These are phyloP conservation scores for Leistus spinibarbis DNA, from an alignment of 2,888 invertebrate species.

Conservation along the genomic window DNA sequence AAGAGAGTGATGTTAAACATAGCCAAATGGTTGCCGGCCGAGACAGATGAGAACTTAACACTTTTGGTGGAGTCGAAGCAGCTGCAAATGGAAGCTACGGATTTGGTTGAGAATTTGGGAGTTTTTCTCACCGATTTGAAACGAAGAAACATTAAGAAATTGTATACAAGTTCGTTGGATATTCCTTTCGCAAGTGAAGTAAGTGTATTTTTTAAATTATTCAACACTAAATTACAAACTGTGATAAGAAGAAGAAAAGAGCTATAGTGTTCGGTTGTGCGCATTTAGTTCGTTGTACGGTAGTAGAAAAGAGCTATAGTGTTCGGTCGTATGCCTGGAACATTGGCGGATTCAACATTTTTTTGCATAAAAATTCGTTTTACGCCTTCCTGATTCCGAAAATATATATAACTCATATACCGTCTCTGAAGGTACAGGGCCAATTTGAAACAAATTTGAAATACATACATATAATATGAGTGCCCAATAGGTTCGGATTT, in stretches of 20 bases:
- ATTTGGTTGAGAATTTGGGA: slow-evolving; percentile 51
- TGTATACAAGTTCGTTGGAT: slow-evolving; percentile 44
- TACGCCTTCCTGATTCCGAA: no score
- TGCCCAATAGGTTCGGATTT: no score
- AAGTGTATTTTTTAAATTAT: slow-evolving; percentile 42
- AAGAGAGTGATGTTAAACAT: slow-evolving; percentile 54
- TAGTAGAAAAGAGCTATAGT: no score
- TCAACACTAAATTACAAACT: slow-evolving; percentile 42
- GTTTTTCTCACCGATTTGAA: slow-evolving; percentile 62
- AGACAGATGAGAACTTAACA: slow-evolving; percentile 60
- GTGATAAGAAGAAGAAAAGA: no score
- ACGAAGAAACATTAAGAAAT: slow-evolving; percentile 44
- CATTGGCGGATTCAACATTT: no score
- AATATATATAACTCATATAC: no score
- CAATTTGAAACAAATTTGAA: no score
- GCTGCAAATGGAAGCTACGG: slow-evolving; percentile 59
- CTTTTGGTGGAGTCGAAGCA: slow-evolving; percentile 61
- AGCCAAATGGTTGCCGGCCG: slow-evolving; percentile 63
- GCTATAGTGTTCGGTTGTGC: no score
- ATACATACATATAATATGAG: no score
- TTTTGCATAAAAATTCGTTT: not conserved
- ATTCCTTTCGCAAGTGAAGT: slow-evolving; percentile 50
- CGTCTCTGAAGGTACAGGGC: no score
- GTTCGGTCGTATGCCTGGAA: no score
- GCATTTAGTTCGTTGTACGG: no score